Evolutionary conservation across 2,113 vertebrate genomes (phyloP).

Genomic region (Equus quagga): DNA sequence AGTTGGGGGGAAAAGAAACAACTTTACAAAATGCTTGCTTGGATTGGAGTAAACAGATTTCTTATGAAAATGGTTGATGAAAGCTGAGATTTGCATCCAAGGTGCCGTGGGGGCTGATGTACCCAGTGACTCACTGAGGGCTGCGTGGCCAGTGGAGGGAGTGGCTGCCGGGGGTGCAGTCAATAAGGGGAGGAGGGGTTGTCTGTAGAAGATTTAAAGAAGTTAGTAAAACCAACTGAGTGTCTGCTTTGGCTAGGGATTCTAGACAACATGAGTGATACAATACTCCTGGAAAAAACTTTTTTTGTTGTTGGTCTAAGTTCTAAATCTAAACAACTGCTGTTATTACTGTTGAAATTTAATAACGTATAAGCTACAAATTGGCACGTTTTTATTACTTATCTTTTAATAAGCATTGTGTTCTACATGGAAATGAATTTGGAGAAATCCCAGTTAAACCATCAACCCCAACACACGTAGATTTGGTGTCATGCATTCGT

Average conservation of each 20-base stretch:
- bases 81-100: background rate
- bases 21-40: background rate
- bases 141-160: background rate
- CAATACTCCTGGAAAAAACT: background rate
- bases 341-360: background rate
- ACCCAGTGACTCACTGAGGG: background rate
- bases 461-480: background rate
- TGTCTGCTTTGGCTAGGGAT: background rate
- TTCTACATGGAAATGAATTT: background rate
- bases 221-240: background rate
- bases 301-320: background rate
- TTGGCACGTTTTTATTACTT: background rate
- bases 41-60: background rate
- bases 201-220: background rate
- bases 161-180: background rate
- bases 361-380: background rate
- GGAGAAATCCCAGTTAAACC: background rate
- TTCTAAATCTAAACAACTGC: background rate
- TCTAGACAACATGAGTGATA: background rate
- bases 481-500: background rate
- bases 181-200: accelerated
- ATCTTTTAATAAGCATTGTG: background rate
- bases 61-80: background rate
- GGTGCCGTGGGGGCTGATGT: background rate
- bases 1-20: background rate